Conservation (phyloP, 1,140 invertebrate species). For the Alviniconcha marisindica region DNA sequence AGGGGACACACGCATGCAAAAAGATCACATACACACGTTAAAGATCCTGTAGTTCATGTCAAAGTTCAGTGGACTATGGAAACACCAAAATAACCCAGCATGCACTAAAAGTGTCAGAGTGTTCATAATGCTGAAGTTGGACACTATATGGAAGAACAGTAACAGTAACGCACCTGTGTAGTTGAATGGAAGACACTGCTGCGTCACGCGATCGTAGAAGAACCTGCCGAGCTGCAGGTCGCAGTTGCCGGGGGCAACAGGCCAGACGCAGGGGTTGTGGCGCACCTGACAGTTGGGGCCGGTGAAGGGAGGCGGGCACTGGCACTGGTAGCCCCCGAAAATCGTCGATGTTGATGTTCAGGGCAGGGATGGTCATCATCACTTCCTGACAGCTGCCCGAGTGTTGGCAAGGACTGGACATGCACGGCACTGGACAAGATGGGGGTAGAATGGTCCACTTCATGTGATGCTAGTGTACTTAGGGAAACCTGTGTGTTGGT, state of each 20-base stretch:
- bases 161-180: constrained; percentile 22
- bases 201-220: constrained; percentile 67
- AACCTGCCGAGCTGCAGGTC: constrained; percentile 59
- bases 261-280: constrained; percentile 68
- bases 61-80: too few species aligned
- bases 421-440: constrained; percentile 66
- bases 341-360: constrained; percentile 4
- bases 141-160: too few species aligned
- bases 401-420: constrained; percentile 64
- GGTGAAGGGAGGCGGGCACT: constrained; percentile 66
- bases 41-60: too few species aligned
- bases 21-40: too few species aligned
- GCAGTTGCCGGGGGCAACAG: constrained; percentile 63
- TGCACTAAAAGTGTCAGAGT: too few species aligned
- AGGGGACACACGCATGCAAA: too few species aligned
- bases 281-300: constrained; percentile 65
- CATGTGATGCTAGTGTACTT: too few species aligned
- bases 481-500: too few species aligned
- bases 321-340: constrained; percentile 57
- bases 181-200: constrained; percentile 68
- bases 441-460: too few species aligned
- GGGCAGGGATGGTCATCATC: neutral
- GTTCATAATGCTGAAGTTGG: too few species aligned
- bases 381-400: constrained; percentile 62
- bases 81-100: too few species aligned